Percentiles rank a stretch among this genome's conserved stretches.
These are phyloP conservation scores for Agrochola circellaris DNA, from an alignment of 2,888 invertebrate genomes.

Conservation along the genomic window DNA sequence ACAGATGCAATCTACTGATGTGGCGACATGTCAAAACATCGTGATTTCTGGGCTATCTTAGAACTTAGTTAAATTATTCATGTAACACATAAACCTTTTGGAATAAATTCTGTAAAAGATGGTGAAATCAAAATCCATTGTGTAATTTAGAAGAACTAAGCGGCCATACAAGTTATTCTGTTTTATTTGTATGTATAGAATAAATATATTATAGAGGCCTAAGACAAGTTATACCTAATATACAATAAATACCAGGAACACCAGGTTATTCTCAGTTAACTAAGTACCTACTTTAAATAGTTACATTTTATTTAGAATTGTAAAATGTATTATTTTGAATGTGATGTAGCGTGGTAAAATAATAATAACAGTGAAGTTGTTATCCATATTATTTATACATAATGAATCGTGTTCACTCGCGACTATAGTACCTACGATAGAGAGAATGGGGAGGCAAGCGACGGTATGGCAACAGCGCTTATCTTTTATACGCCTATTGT, in stretches of 20 bases:
- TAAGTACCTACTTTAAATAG: background rate
- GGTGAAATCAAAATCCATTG: background rate
- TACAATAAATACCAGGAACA: background rate
- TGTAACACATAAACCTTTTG: background rate
- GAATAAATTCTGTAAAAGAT: background rate
- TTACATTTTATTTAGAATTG: background rate
- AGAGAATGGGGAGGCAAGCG: conserved; percentile 66
- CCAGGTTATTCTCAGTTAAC: background rate
- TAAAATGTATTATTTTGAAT: conserved; percentile 5
- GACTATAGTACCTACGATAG: conserved; percentile 48
- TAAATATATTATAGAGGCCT: background rate
- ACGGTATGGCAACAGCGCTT: conserved; percentile 64
- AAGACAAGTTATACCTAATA: background rate
- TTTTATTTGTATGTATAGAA: background rate
- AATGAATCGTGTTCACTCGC: conserved; percentile 54
- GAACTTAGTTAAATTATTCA: background rate
- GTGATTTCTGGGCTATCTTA: background rate
- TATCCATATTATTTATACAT: conserved; percentile 41
- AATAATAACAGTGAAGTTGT: conserved; percentile 39
- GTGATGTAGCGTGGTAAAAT: conserved; percentile 25
- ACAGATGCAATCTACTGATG: background rate
- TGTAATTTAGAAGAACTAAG: background rate
- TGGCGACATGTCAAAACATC: background rate
- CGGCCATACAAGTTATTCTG: background rate
- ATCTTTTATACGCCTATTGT: conserved; percentile 61